A percentile compares a stretch with the other conserved stretches of the same genome.
phyloP scores from a whole-genome alignment of 2,888 invertebrate species.

The Matsumyia berberina region DNA sequence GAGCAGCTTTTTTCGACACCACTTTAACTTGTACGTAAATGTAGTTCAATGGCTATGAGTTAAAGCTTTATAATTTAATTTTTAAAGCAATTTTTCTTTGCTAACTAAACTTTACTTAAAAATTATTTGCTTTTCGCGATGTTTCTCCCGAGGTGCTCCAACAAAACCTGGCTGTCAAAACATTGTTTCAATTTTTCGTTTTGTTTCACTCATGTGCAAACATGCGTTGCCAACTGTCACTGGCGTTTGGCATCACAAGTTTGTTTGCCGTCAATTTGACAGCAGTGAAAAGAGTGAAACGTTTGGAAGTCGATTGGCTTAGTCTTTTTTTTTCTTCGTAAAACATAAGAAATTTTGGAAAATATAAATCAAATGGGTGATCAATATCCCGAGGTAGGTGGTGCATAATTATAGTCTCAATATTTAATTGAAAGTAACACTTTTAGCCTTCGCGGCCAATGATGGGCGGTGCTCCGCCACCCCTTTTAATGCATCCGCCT shows the following conservation, averaged over 20 bases:
- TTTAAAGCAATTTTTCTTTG: too few relatives aligned
- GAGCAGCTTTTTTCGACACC: too few relatives aligned
- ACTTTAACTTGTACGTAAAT: too few relatives aligned
- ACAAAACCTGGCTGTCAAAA: not conserved
- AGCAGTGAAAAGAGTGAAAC: constrained; percentile 14
- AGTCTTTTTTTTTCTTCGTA: not conserved
- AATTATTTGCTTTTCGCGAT: too few relatives aligned
- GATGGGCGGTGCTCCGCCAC: constrained; percentile 56
- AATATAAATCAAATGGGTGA: constrained; percentile 79
- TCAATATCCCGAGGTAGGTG: constrained; percentile 80
- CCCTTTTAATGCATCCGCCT: constrained; percentile 70
- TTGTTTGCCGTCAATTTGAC: constrained; percentile 8
- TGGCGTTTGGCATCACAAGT: not conserved
- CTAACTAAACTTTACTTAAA: too few relatives aligned
- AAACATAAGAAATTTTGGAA: constrained; percentile 9
- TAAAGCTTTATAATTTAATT: too few relatives aligned
- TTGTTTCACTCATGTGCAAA: constrained; percentile 2
- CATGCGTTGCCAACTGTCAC: not conserved
- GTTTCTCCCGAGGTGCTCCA: not conserved
- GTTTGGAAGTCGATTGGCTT: constrained; percentile 9
- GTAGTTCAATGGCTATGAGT: too few relatives aligned
- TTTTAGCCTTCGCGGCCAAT: constrained; percentile 44
- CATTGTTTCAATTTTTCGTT: constrained; percentile 21
- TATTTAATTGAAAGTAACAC: not conserved
- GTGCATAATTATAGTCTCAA: not conserved